Base-by-base conservation (phyloP, 2,113 vertebrate species). In the Archocentrus centrarchus region DNA sequence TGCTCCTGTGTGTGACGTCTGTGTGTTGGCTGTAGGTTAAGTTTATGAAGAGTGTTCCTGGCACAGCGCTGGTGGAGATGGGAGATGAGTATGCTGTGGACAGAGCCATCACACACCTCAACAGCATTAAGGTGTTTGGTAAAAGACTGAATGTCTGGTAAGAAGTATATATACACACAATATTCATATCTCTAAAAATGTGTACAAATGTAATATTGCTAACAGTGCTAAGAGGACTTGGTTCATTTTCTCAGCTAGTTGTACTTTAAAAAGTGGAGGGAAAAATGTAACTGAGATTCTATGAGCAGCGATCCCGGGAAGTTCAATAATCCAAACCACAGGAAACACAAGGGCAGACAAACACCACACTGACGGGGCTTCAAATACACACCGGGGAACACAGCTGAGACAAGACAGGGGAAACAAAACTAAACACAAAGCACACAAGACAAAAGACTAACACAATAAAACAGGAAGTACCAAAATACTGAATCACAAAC, bases 21-120 rank as follows among this genome's bases (percentile, higher is more conserved):
- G 2, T 80, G 32, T 68, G 39, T 76, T 81, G 17, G 3, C 3
- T 81, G 14, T 3, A 99, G 98, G 97, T 99, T 53, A 99, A 99
- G 92, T 99, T 99, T 86, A 99, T 99, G 98, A 99, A 99, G 96
- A 99, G 98, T 22, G 97, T 99, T 88, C 98, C 98, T 1, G 98
- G 98, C 24, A 99, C 98, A 0, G 97, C 98, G 5, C 87, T 99
- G 88, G 98, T 99, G 39, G 98, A 99, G 95, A 99, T 99, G 98
- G 97, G 98, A 11, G 98, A 99, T 82, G 98, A 99, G 79, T 99
- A 99, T 7, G 98, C 98, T 39, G 98, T 99, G 59, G 98, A 99
- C 95, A 94, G 98, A 95, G 98, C 98, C 35, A 97, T 99, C 89
- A 99, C 98, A 59, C 98, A 99, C 93, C 97, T 99, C 78, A 99